phyloP scores from a whole-genome alignment of 2,797 vertebrate genomes.

The Mus spretus region DNA sequence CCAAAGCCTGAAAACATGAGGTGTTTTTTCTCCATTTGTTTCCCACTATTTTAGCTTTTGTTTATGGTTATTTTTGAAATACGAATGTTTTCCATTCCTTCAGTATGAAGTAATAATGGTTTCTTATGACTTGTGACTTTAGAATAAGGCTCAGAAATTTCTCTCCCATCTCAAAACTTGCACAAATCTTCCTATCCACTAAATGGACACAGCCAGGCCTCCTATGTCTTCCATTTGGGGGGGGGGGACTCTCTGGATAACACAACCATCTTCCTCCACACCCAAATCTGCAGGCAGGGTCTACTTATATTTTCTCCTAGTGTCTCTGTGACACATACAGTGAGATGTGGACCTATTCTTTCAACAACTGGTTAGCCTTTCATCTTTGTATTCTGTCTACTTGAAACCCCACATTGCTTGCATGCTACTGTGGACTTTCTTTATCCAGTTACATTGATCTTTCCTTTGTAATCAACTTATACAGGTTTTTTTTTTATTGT shows the following conservation, averaged over 20 bases:
- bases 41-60: neutral
- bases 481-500: neutral
- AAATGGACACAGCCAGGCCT: too few species aligned
- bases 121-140: conserved; percentile 33
- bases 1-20: neutral
- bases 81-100: neutral
- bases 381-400: neutral
- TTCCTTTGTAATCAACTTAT: neutral
- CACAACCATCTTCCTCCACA: neutral
- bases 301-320: conserved; percentile 19
- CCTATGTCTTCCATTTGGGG: neutral
- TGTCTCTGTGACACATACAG: neutral
- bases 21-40: conserved; percentile 35
- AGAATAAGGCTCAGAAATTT: conserved; percentile 11
- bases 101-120: neutral
- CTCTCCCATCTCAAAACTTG: neutral
- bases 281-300: neutral
- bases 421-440: neutral
- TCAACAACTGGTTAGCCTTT: neutral
- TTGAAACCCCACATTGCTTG: neutral
- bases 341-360: neutral
- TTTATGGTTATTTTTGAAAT: conserved; percentile 34
- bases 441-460: neutral
- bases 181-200: neutral
- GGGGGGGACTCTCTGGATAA: neutral